Conservation (phyloP, 92 coral and sea anemone genomes). For the Epizoanthus fatuus region DNA sequence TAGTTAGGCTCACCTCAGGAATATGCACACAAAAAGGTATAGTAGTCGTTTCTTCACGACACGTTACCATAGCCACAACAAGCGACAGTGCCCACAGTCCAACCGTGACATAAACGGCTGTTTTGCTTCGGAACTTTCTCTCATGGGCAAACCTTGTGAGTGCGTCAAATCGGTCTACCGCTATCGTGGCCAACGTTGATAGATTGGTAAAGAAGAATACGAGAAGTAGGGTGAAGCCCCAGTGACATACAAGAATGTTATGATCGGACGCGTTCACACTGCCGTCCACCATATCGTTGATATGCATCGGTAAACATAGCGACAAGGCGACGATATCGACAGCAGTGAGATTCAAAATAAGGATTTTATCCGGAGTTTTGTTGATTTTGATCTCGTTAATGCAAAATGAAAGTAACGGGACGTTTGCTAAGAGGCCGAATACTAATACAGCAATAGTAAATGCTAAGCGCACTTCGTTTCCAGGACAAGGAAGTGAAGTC, state of each 20-base stretch:
- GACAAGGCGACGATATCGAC: slow-evolving; percentile 1
- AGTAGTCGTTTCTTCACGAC: slow-evolving; percentile 21
- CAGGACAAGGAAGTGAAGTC: neutral
- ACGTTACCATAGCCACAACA: neutral
- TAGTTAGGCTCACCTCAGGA: neutral
- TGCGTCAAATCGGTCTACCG: slow-evolving; percentile 27
- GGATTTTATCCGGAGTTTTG: slow-evolving; percentile 23
- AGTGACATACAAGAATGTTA: slow-evolving; percentile 16
- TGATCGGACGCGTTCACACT: neutral
- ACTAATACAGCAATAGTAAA: neutral
- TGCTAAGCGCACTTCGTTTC: neutral
- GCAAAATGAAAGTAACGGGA: neutral
- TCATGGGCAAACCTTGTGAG: slow-evolving; percentile 26
- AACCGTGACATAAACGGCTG: slow-evolving; percentile 11
- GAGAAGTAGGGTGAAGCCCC: slow-evolving; percentile 25
- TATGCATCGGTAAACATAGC: slow-evolving; percentile 8
- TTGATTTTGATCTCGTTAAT: neutral
- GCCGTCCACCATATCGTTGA: neutral
- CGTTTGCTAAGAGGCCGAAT: slow-evolving; percentile 3
- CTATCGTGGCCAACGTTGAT: slow-evolving; percentile 23
- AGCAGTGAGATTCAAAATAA: neutral
- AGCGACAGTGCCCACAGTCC: neutral
- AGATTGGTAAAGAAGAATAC: slow-evolving; percentile 21
- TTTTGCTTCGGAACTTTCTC: slow-evolving; percentile 3
- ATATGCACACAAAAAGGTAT: slow-evolving; percentile 1